Conservation (phyloP, 1,140 invertebrate species). For the Whitmania pigra region DNA sequence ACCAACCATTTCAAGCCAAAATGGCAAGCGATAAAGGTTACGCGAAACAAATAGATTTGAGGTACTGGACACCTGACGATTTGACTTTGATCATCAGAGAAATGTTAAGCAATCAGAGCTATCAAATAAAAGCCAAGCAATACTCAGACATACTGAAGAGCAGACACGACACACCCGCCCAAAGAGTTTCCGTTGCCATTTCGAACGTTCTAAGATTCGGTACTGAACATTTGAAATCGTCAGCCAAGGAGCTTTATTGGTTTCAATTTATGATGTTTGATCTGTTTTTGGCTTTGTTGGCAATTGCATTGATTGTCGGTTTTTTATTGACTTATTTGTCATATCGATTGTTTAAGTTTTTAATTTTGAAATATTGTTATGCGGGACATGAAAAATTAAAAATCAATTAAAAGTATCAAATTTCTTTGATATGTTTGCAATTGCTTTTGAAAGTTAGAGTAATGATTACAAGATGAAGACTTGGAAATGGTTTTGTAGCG, state of each 20-base stretch:
- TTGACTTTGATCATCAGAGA: neutral
- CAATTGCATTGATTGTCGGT: no score
- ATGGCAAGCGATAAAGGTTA: neutral
- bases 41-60: constrained; percentile 20
- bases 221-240: neutral
- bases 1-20: neutral
- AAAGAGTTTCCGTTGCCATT: constrained; percentile 10
- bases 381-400: no score
- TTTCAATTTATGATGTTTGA: constrained; percentile 18
- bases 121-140: neutral
- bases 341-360: no score
- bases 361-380: no score
- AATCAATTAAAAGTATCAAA: no score
- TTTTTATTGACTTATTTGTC: no score
- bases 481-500: no score
- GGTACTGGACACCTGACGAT: constrained; percentile 13
- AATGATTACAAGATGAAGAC: no score
- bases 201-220: neutral
- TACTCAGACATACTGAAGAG: neutral
- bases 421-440: no score
- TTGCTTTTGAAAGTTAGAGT: no score
- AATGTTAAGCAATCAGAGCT: neutral
- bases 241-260: neutral
- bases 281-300: neutral
- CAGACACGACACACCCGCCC: neutral